A percentile compares a stretch with the other conserved stretches of the same genome.
phyloP scores from a whole-genome alignment of 92 coral and sea anemone species.

The Phenganax stokvisi region DNA sequence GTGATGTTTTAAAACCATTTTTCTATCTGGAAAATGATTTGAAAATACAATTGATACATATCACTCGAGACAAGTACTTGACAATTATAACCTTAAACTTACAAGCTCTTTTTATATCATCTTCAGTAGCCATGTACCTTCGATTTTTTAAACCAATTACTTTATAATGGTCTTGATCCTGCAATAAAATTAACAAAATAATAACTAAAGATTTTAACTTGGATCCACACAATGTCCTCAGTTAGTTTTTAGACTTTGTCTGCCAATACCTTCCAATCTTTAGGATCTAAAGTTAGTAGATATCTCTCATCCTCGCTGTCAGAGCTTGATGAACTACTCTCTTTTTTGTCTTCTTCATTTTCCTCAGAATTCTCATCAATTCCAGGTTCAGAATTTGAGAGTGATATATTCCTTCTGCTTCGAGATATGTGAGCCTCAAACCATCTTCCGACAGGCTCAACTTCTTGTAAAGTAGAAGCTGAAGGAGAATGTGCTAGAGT shows the following conservation, averaged over 20 bases:
- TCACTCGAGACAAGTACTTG: not conserved
- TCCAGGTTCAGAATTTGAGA: constrained; percentile 65
- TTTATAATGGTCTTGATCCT: constrained; percentile 95
- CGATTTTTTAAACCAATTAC: constrained; percentile 82
- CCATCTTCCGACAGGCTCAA: constrained; percentile 98
- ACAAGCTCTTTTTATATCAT: constrained; percentile 92
- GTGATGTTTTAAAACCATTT: constrained; percentile 88
- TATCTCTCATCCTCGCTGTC: constrained; percentile 94
- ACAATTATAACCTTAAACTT: constrained; percentile 25
- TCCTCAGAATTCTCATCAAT: constrained; percentile 45
- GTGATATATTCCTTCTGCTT: constrained; percentile 61
- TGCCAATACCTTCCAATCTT: constrained; percentile 72
- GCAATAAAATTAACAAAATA: not conserved
- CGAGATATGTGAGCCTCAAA: constrained; percentile 78
- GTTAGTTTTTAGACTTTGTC: not conserved
- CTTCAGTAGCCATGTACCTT: constrained; percentile 73
- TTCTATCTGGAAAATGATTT: constrained; percentile 51
- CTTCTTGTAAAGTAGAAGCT: constrained; percentile 66
- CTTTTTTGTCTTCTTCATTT: constrained; percentile 34
- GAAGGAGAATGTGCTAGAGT: not conserved
- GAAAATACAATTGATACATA: not conserved
- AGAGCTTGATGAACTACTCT: constrained; percentile 73
- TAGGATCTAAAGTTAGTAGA: constrained; percentile 81
- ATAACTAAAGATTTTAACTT: not conserved
- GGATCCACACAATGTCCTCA: not conserved